Conservation (phyloP, 2,113 vertebrate genomes). For the Amblyornis subalaris region DNA sequence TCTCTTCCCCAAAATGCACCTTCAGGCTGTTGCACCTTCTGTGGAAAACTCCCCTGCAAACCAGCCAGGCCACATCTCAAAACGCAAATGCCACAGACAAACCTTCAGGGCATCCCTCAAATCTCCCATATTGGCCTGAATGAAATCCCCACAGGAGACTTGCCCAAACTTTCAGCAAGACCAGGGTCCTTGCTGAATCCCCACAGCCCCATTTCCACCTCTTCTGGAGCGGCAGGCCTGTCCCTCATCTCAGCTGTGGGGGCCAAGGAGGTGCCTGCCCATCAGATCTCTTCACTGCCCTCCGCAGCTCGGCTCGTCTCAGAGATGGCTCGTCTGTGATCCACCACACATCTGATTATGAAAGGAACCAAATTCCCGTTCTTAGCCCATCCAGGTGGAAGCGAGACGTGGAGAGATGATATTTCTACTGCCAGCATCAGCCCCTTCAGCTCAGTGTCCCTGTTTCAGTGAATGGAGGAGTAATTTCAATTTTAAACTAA, state of each 20-base stretch:
- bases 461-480: background rate
- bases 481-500: background rate
- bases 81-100: background rate
- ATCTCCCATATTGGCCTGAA: fast-evolving
- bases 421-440: background rate
- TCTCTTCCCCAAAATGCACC: background rate
- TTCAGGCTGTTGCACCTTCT: background rate
- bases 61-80: background rate
- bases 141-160: background rate
- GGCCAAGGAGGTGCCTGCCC: background rate
- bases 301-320: background rate
- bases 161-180: background rate
- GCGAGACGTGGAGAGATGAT: background rate
- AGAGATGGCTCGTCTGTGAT: background rate
- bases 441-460: background rate
- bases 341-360: background rate
- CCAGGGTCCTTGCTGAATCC: background rate
- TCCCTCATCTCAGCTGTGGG: background rate
- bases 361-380: background rate
- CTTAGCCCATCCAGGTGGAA: background rate
- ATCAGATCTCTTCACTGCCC: background rate
- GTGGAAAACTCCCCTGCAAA: background rate
- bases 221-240: background rate
- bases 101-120: background rate
- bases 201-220: background rate